These are phyloP conservation scores for Pteropus rufus DNA, from an alignment of 2,797 vertebrate genomes.

Conservation along the genomic window DNA sequence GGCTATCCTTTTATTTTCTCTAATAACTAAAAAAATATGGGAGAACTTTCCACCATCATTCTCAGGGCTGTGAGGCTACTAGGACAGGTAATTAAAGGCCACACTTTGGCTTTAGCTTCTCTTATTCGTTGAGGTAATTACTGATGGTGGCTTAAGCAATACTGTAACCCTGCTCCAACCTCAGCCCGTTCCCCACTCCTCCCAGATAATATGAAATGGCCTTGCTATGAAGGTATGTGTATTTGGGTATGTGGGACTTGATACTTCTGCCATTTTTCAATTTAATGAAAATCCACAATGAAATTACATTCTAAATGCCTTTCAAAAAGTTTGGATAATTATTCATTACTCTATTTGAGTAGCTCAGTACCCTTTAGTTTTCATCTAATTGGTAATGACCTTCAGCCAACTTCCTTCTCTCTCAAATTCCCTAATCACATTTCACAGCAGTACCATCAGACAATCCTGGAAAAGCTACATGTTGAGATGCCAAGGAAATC, in stretches of 20 bases:
- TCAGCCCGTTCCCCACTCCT: not conserved
- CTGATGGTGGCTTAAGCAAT: not conserved
- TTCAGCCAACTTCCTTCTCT: slow-evolving; percentile 64
- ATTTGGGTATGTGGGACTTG: slow-evolving; percentile 18
- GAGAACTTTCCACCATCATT: not conserved
- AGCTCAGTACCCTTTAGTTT: slow-evolving; percentile 64
- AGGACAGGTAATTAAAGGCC: not conserved
- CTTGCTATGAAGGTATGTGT: not conserved
- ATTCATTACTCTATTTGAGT: slow-evolving; percentile 62
- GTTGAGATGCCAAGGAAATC: slow-evolving; percentile 58
- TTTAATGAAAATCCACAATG: slow-evolving; percentile 52
- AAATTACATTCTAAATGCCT: slow-evolving; percentile 58
- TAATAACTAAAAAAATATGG: slow-evolving; percentile 24
- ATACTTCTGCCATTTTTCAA: slow-evolving; percentile 34
- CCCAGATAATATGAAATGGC: not conserved
- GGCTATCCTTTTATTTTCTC: slow-evolving; percentile 7
- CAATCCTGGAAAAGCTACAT: slow-evolving; percentile 12
- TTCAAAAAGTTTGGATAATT: slow-evolving; percentile 64
- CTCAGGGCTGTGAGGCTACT: not conserved
- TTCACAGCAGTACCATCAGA: slow-evolving; percentile 70
- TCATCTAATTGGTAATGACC: slow-evolving; percentile 72
- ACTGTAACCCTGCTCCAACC: not conserved
- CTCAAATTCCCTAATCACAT: slow-evolving; percentile 66
- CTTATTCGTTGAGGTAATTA: not conserved
- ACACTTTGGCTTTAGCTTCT: not conserved